Conservation (phyloP, 2,797 vertebrate species). For the Lutjanus argentimaculatus region DNA sequence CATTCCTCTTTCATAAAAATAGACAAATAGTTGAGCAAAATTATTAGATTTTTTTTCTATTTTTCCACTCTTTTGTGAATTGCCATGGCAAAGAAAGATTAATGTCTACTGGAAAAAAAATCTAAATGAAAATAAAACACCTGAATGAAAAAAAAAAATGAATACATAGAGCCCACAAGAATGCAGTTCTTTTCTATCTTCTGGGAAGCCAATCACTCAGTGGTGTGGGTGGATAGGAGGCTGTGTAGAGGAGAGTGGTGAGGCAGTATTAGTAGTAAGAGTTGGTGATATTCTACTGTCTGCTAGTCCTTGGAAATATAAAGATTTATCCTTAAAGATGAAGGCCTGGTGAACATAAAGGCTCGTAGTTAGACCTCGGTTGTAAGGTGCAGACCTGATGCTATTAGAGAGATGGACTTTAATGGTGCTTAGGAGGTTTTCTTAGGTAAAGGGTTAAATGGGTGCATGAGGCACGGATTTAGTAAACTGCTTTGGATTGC, state of each 20-base stretch:
- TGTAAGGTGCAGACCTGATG: conserved; percentile 4
- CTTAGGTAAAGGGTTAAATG: neutral
- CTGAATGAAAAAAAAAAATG: conserved; percentile 36
- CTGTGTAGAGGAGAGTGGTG: conserved; percentile 35
- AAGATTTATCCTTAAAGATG: conserved; percentile 28
- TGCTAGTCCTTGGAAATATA: conserved; percentile 19
- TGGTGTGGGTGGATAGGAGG: conserved; percentile 63
- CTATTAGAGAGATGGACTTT: neutral
- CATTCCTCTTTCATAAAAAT: neutral
- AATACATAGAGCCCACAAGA: conserved; percentile 12
- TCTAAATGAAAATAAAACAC: conserved; percentile 38
- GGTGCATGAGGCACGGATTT: conserved; percentile 2
- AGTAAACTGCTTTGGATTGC: neutral
- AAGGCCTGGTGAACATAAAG: conserved; percentile 14
- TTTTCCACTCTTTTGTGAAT: conserved; percentile 16
- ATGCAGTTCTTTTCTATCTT: conserved; percentile 46
- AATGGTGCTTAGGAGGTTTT: neutral
- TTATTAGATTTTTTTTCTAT: neutral
- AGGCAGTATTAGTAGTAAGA: conserved; percentile 46
- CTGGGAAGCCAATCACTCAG: conserved; percentile 34
- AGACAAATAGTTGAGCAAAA: neutral
- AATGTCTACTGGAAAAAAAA: neutral
- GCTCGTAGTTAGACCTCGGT: neutral
- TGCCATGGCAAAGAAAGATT: conserved; percentile 1
- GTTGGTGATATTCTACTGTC: conserved; percentile 29